A percentile compares a stretch with the other conserved stretches of the same genome.
phyloP scores from a whole-genome alignment of 1,140 invertebrate genomes.

The Aphis gossypii region DNA sequence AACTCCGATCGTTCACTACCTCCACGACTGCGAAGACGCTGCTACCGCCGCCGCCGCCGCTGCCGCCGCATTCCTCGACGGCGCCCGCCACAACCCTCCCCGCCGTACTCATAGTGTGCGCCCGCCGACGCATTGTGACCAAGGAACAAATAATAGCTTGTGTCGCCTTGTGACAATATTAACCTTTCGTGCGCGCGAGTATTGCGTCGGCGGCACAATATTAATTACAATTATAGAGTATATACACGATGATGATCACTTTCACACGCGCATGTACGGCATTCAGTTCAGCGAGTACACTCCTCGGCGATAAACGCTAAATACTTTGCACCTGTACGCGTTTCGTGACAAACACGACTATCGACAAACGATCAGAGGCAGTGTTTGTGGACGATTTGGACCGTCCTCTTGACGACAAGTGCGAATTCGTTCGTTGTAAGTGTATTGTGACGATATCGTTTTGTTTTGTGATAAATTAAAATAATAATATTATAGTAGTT shows the following conservation, averaged over 20 bases:
- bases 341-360: neutral
- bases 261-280: neutral
- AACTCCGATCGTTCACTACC: neutral
- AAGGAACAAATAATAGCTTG: neutral
- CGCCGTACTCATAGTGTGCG: neutral
- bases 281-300: neutral
- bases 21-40: neutral
- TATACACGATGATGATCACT: neutral
- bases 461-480: neutral
- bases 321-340: neutral
- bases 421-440: neutral
- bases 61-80: slow-evolving; percentile 8
- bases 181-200: neutral
- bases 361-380: neutral
- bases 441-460: neutral
- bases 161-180: neutral
- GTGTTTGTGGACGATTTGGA: neutral
- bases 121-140: neutral
- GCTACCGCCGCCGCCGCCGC: neutral
- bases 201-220: neutral
- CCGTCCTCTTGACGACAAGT: neutral
- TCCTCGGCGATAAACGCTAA: neutral
- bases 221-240: neutral
- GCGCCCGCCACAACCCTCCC: neutral
- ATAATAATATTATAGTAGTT: neutral